Evolutionary conservation across 92 coral and sea anemone genomes (phyloP).

Genomic region (Anthopleura xanthogrammica): DNA sequence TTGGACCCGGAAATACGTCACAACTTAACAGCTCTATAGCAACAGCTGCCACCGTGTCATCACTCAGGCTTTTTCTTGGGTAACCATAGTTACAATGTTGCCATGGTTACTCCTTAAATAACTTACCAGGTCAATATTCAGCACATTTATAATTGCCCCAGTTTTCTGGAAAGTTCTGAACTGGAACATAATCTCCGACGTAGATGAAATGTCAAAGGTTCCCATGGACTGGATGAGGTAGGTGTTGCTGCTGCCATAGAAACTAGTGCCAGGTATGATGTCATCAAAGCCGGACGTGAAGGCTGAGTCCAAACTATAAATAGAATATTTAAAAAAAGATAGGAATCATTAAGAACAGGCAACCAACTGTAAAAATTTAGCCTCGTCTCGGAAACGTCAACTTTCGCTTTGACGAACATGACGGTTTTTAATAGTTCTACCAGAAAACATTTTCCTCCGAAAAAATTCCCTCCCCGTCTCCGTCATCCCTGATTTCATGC

Average conservation of each 20-base stretch:
- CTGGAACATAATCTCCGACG: conserved; percentile 75
- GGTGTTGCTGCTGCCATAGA: conserved; percentile 79
- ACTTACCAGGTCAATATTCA: conserved; percentile 46
- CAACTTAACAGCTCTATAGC: too few relatives aligned
- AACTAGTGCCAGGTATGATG: conserved; percentile 63
- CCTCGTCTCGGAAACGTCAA: too few relatives aligned
- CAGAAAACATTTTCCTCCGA: too few relatives aligned
- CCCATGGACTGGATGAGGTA: conserved; percentile 81
- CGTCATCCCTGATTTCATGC: too few relatives aligned
- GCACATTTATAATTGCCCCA: conserved; percentile 51
- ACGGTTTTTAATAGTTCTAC: too few relatives aligned
- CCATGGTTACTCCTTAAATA: background rate
- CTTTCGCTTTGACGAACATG: too few relatives aligned
- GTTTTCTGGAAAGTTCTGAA: conserved; percentile 77
- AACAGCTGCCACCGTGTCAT: too few relatives aligned
- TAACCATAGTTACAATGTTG: conserved; percentile 2
- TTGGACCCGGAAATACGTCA: too few relatives aligned
- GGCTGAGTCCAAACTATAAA: conserved; percentile 30
- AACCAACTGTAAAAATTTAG: too few relatives aligned
- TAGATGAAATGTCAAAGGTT: conserved; percentile 65
- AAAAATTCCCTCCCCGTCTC: too few relatives aligned
- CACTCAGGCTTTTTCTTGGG: background rate
- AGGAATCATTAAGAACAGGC: too few relatives aligned
- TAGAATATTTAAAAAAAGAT: too few relatives aligned
- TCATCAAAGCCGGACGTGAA: conserved; percentile 33